A percentile compares a stretch with the other conserved stretches of the same genome.
Evolutionary conservation across 92 coral and sea anemone species (phyloP).

Genomic region (Isaurus tuberculatus): DNA sequence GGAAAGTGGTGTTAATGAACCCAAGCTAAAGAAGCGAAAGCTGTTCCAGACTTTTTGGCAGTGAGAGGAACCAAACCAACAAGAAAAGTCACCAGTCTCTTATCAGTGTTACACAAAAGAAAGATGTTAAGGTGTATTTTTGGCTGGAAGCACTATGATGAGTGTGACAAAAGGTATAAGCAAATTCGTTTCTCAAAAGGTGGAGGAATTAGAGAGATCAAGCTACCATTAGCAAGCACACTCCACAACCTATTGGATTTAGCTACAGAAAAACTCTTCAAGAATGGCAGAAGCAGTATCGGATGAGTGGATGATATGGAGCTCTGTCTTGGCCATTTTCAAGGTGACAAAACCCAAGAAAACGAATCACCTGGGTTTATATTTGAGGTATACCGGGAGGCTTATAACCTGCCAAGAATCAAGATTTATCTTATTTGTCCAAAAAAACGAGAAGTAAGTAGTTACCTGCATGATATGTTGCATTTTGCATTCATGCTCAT

Average conservation of each 20-base stretch:
- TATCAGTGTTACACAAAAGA: background rate
- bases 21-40: slow-evolving; percentile 17
- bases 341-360: slow-evolving; percentile 7
- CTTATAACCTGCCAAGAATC: slow-evolving; percentile 14
- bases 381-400: slow-evolving; percentile 18
- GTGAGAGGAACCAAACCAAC: background rate
- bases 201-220: background rate
- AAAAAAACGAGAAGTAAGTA: slow-evolving; percentile 11
- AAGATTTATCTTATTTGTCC: slow-evolving; percentile 14
- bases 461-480: background rate
- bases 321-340: slow-evolving; percentile 1
- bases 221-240: background rate
- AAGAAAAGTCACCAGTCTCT: background rate
- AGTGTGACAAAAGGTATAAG: slow-evolving; percentile 1
- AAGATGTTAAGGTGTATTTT: background rate
- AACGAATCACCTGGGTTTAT: slow-evolving; percentile 2
- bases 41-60: slow-evolving; percentile 2
- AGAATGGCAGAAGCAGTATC: background rate
- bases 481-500: background rate
- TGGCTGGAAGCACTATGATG: slow-evolving; percentile 1
- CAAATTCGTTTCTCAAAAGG: slow-evolving; percentile 1
- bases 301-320: background rate
- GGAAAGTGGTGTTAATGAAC: slow-evolving; percentile 20
- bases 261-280: background rate
- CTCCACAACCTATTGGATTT: background rate